These are phyloP conservation scores for Philantomba maxwellii DNA, from an alignment of 2,113 vertebrate genomes.

Conservation along the genomic window DNA sequence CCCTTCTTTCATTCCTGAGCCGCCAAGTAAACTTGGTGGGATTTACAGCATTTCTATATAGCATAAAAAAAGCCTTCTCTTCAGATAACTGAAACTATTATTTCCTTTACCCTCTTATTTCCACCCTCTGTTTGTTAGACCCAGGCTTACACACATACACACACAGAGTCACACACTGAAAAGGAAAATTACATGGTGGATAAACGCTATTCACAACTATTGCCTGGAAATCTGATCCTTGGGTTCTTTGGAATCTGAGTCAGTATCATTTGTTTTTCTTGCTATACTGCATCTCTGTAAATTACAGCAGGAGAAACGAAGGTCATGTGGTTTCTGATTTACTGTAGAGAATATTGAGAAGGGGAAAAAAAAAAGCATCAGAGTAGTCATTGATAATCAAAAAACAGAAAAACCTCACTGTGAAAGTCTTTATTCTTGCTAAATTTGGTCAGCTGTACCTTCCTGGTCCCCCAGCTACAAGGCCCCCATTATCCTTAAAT, in stretches of 20 bases:
- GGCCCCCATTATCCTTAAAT: not conserved
- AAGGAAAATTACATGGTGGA: slow-evolving; percentile 49
- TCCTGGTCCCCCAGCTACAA: not conserved
- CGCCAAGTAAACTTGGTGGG: slow-evolving; percentile 35
- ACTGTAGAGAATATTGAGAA: slow-evolving; percentile 39
- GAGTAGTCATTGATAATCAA: slow-evolving; percentile 6
- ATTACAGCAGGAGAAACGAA: slow-evolving; percentile 20
- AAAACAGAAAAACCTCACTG: slow-evolving; percentile 3
- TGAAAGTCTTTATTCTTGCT: not conserved
- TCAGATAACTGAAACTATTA: slow-evolving; percentile 55
- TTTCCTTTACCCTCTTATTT: not conserved
- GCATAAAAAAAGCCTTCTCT: slow-evolving; percentile 15
- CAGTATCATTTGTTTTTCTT: slow-evolving; percentile 41
- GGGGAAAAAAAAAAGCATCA: not conserved
- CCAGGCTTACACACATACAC: not conserved
- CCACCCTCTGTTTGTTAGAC: not conserved
- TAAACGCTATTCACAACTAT: slow-evolving; percentile 57
- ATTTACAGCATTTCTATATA: slow-evolving; percentile 48
- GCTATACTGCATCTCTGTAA: slow-evolving; percentile 12
- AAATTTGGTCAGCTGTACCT: not conserved
- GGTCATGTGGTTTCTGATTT: slow-evolving; percentile 26
- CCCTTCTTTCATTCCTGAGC: slow-evolving; percentile 47
- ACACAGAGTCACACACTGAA: not conserved
- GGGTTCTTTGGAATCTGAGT: slow-evolving; percentile 31
- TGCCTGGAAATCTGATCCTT: slow-evolving; percentile 54